Percentiles rank a stretch among this genome's conserved stretches.
Conservation (phyloP, 2,888 invertebrate genomes). For the Lacanobia wlatinum region DNA sequence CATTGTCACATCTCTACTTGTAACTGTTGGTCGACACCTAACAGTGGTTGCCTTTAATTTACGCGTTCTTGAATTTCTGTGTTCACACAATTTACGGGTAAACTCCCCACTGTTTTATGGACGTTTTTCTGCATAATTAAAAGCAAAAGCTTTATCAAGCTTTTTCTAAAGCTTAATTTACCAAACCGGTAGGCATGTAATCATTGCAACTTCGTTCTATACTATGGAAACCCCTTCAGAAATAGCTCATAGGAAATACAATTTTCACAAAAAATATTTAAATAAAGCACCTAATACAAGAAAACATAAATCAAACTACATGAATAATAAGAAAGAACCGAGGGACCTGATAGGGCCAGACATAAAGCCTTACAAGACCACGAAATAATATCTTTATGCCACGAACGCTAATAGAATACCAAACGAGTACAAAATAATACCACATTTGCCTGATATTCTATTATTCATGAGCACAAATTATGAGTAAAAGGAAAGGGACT, state of each 20-base stretch:
- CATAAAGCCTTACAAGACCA: slow-evolving; percentile 50
- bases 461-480: slow-evolving; percentile 57
- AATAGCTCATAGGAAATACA: neutral
- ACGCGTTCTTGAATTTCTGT: slow-evolving; percentile 19
- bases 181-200: neutral
- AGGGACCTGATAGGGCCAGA: slow-evolving; percentile 43
- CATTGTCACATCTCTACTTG: slow-evolving; percentile 30
- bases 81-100: slow-evolving; percentile 12
- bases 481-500: slow-evolving; percentile 11
- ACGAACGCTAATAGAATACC: slow-evolving; percentile 56
- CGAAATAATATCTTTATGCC: slow-evolving; percentile 55
- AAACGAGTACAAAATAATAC: slow-evolving; percentile 54
- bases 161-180: neutral
- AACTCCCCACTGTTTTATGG: neutral
- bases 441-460: slow-evolving; percentile 45
- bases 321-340: slow-evolving; percentile 50
- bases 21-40: slow-evolving; percentile 10
- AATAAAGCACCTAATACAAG: slow-evolving; percentile 9
- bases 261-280: neutral
- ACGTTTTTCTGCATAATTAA: neutral
- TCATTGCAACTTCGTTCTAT: neutral
- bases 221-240: neutral
- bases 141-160: neutral
- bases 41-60: slow-evolving; percentile 32
- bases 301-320: slow-evolving; percentile 50